Percentiles rank a stretch among this genome's conserved stretches.
Evolutionary conservation across 2,797 vertebrate species (phyloP).

Genomic region (Typhlichthys subterraneus): DNA sequence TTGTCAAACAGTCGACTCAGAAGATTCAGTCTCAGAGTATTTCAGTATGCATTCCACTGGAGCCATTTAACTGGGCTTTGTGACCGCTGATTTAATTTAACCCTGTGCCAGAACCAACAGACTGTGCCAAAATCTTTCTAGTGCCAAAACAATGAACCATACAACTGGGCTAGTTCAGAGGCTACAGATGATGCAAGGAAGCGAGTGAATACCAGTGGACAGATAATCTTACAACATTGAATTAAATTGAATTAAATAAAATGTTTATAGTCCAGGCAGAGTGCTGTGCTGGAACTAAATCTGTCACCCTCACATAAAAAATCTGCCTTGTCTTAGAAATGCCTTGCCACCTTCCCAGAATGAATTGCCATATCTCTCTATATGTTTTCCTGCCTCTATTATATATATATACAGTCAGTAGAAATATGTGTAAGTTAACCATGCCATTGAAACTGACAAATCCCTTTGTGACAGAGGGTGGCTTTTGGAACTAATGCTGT

Average conservation of each 20-base stretch:
- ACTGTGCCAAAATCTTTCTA: constrained; percentile 25
- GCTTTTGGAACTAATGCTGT: no score
- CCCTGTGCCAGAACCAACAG: constrained; percentile 22
- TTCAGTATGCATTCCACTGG: constrained; percentile 19
- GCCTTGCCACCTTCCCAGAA: constrained; percentile 9
- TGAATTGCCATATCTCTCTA: constrained; percentile 12
- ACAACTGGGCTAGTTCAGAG: constrained; percentile 5
- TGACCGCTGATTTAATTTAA: constrained; percentile 36
- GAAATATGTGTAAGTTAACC: no score
- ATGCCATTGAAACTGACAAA: no score
- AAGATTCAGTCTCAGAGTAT: background rate
- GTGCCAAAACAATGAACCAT: constrained; percentile 10
- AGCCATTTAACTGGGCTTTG: constrained; percentile 18
- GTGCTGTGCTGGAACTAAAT: no score
- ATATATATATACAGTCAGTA: no score
- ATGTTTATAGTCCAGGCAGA: no score
- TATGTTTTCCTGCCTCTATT: background rate
- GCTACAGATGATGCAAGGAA: constrained; percentile 8
- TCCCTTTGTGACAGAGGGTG: no score
- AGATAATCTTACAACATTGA: no score
- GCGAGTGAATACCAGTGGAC: no score
- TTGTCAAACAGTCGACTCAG: background rate
- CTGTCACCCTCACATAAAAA: no score
- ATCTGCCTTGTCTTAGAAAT: no score
- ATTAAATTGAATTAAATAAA: no score